Percentiles rank a stretch among this genome's conserved stretches.
These are phyloP conservation scores for Leucoptera coffeella DNA, from an alignment of 2,888 invertebrate species.

Conservation along the genomic window DNA sequence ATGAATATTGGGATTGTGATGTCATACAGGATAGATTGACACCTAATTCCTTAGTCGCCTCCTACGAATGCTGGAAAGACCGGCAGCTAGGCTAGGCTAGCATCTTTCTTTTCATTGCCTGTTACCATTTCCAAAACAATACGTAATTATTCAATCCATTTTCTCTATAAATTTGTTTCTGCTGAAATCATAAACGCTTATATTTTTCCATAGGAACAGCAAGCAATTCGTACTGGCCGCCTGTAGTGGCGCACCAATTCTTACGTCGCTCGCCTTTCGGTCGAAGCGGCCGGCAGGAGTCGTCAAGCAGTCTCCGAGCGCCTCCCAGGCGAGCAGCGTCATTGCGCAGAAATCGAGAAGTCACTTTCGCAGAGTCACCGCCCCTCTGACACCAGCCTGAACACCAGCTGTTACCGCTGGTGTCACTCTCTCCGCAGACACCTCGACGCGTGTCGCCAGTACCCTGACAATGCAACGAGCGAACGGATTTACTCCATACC, in stretches of 20 bases:
- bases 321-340: slow-evolving; percentile 38
- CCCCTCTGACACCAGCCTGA: slow-evolving; percentile 49
- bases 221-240: slow-evolving; percentile 58
- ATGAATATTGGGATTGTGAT: too few relatives aligned
- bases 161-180: too few relatives aligned
- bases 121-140: too few relatives aligned
- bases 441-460: slow-evolving; percentile 30
- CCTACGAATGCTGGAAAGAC: too few relatives aligned
- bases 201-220: slow-evolving; percentile 5
- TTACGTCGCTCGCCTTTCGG: slow-evolving; percentile 63
- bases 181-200: too few relatives aligned
- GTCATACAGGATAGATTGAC: too few relatives aligned
- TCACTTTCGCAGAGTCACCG: slow-evolving; percentile 42
- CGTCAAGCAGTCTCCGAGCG: slow-evolving; percentile 37
- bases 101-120: too few relatives aligned
- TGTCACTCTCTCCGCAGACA: slow-evolving; percentile 25
- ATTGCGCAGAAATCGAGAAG: slow-evolving; percentile 42
- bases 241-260: slow-evolving; percentile 67
- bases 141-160: too few relatives aligned
- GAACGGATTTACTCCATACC: slow-evolving; percentile 20
- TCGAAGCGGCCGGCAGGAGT: slow-evolving; percentile 22
- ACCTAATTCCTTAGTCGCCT: neutral
- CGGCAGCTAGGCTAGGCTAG: too few relatives aligned
- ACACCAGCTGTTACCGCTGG: slow-evolving; percentile 50
- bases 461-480: slow-evolving; percentile 24